Evolutionary conservation across 2,797 vertebrate species (phyloP).

Genomic region (Momotus momota): DNA sequence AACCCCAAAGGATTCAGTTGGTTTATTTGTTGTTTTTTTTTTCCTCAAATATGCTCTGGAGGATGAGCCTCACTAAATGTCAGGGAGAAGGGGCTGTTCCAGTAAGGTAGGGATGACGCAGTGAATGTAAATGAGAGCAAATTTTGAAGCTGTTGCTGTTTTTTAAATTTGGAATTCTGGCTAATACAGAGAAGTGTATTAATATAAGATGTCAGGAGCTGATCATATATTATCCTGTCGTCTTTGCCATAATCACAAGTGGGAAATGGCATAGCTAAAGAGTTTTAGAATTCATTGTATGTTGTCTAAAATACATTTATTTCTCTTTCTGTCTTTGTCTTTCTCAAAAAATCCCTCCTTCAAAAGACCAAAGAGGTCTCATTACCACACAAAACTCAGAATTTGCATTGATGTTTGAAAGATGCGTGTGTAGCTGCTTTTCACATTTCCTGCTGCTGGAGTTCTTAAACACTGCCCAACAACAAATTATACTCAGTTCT

Average conservation of each 20-base stretch:
- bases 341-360: not conserved
- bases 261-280: not conserved
- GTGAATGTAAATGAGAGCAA: not conserved
- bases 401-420: not conserved
- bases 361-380: not conserved
- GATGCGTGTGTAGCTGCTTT: fast-evolving
- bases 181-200: not conserved
- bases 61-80: not conserved
- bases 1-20: not conserved
- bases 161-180: not conserved
- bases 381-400: not conserved
- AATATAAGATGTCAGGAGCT: not conserved
- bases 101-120: not conserved
- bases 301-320: not conserved
- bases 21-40: not conserved
- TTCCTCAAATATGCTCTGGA: not conserved
- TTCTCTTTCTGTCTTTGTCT: not conserved
- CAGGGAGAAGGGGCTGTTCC: not conserved
- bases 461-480: not conserved
- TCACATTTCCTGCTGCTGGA: not conserved
- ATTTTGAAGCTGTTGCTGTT: not conserved
- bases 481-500: not conserved
- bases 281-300: not conserved
- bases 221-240: not conserved
- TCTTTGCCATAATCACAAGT: not conserved